Base-by-base conservation (phyloP, 2,888 invertebrate genomes). In the Dromius quadrimaculatus region DNA sequence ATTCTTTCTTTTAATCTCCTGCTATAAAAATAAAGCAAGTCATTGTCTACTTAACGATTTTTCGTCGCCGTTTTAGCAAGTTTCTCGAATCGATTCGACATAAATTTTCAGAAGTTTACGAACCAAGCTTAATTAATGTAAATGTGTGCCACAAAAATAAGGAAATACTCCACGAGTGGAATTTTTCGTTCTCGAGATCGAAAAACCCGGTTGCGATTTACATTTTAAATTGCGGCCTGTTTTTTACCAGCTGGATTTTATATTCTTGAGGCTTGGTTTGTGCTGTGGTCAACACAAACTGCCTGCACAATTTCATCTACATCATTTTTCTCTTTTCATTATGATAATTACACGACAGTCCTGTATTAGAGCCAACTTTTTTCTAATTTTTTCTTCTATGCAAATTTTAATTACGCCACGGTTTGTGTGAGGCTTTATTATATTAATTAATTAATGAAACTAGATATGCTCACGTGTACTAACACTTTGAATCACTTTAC, bases 141-240 rank as follows among this genome's bases (percentile, higher is more conserved):
- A 66, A 66, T 66, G 66, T 50, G 54, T 41, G 54, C 54, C 66
- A 41, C 50, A 66, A 54, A 54, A 66, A 66, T 54, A 64, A 41
- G 64, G 64, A 66, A 65, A 66, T 66, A 66, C 57, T 66, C 28
- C 41, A 38, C 65, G 32, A 54, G 50, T 15, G 65, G 47, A 32
- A 47, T 50, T 62, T 62, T 64, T 64, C 45, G 64, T 47, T 64
- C 34, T 47, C 34, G 43, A 38, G 54, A 66, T 66, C 66, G 66
- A 66, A 66, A 66, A 66, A 66, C 66, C 38, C 23, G 54, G 22
- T 28, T 22, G 28, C 54, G 66, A 66, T 66, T 66, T 66, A 66
- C 66, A 66, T 66, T 66, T 66, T 66, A 66, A 54, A 66, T 66
- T 66, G 66, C 41, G 59, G 59, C 34, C 59, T 59, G 59, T 59